These are phyloP conservation scores for Megaceryle alcyon DNA, from an alignment of 2,797 vertebrate genomes.

Conservation along the genomic window DNA sequence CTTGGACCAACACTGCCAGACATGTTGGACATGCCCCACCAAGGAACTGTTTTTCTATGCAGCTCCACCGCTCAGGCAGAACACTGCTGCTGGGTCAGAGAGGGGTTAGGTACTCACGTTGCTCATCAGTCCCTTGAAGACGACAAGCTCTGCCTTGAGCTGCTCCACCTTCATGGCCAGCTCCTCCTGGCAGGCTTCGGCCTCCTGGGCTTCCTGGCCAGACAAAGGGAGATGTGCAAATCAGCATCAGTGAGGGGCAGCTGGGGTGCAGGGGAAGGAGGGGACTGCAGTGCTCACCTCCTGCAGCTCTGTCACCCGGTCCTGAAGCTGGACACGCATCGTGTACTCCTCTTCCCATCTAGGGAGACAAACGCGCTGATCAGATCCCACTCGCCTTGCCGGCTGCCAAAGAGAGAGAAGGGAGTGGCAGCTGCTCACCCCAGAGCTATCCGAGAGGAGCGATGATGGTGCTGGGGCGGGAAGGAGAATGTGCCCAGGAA, in stretches of 20 bases:
- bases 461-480: background rate
- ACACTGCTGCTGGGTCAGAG: accelerated
- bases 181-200: slow-evolving; percentile 95
- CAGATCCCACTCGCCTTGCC: background rate
- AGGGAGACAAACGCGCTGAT: background rate
- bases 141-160: slow-evolving; percentile 94
- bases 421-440: background rate
- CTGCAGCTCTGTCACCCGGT: slow-evolving; percentile 90
- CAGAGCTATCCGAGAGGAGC: background rate
- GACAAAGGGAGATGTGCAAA: background rate
- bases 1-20: background rate
- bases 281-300: slow-evolving; percentile 82
- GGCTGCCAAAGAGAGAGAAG: background rate
- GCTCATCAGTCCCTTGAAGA: slow-evolving; percentile 99
- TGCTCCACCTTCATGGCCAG: slow-evolving; percentile 93
- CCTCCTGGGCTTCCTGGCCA: slow-evolving; percentile 92
- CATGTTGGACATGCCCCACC: background rate
- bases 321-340: slow-evolving; percentile 90
- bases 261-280: no score
- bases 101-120: slow-evolving; percentile 84
- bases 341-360: slow-evolving; percentile 99
- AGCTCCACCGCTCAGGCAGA: background rate
- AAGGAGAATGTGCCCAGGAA: slow-evolving; percentile 13
- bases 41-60: background rate
- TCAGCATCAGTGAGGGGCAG: background rate